Percentiles rank a stretch among this genome's conserved stretches.
Evolutionary conservation across 2,113 vertebrate species (phyloP).

Genomic region (Cyprinodon variegatus): DNA sequence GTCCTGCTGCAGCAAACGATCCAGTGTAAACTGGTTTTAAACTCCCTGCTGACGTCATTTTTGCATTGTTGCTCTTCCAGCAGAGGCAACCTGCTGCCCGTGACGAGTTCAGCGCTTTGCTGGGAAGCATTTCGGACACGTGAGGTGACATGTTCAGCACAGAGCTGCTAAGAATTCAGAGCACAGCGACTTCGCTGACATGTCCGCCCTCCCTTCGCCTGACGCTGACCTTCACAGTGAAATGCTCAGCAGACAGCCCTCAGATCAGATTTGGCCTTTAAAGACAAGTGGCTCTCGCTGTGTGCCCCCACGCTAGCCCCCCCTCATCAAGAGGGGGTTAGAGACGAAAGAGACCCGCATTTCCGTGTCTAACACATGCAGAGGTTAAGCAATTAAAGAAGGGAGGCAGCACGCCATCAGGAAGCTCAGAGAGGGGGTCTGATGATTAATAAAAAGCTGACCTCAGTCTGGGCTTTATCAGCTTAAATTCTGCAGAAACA

Average conservation of each 20-base stretch:
- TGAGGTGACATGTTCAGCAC: slow-evolving; percentile 30
- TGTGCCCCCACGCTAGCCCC: slow-evolving; percentile 41
- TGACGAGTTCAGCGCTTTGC: not conserved
- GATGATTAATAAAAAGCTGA: slow-evolving; percentile 41
- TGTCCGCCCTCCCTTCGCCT: slow-evolving; percentile 35
- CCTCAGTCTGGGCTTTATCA: slow-evolving; percentile 24
- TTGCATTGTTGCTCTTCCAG: slow-evolving; percentile 13
- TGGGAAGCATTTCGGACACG: slow-evolving; percentile 22
- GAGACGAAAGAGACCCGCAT: slow-evolving; percentile 22
- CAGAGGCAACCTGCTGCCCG: slow-evolving; percentile 11
- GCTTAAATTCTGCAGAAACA: slow-evolving; percentile 22
- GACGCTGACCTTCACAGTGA: slow-evolving; percentile 68
- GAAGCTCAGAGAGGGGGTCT: slow-evolving; percentile 8
- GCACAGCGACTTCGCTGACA: slow-evolving; percentile 48
- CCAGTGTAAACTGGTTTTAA: slow-evolving; percentile 5
- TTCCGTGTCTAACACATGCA: slow-evolving; percentile 14
- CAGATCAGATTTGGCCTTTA: slow-evolving; percentile 71
- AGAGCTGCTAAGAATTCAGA: slow-evolving; percentile 58
- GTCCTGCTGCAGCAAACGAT: slow-evolving; percentile 9
- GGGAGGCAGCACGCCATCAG: not conserved
- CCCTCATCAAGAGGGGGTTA: slow-evolving; percentile 24
- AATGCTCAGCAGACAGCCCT: slow-evolving; percentile 59
- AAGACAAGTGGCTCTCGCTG: slow-evolving; percentile 64
- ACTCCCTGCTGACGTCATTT: not conserved
- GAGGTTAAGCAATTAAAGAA: slow-evolving; percentile 36